Percentiles rank a stretch among this genome's conserved stretches.
These are phyloP conservation scores for Polyploca ridens DNA, from an alignment of 2,888 invertebrate genomes.

Conservation along the genomic window DNA sequence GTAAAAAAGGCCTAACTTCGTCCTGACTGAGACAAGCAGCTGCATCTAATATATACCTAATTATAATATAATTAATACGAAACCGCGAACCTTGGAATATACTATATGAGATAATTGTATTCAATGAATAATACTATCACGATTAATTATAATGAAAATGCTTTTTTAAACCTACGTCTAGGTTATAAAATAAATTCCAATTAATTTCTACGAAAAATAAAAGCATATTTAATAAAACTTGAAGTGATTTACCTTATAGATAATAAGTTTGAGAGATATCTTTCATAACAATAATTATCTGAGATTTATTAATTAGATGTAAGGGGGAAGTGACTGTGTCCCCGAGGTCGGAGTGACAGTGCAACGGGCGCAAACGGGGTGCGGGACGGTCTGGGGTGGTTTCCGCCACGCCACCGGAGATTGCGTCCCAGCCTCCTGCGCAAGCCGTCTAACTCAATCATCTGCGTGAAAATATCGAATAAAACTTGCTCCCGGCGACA, in stretches of 20 bases:
- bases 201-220: too few relatives aligned
- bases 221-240: neutral
- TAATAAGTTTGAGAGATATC: neutral
- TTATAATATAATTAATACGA: neutral
- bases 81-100: neutral
- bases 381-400: constrained; percentile 38
- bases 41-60: neutral
- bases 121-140: neutral
- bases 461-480: constrained; percentile 77
- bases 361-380: constrained; percentile 35
- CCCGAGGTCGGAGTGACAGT: constrained; percentile 39
- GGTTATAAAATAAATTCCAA: too few relatives aligned
- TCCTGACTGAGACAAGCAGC: neutral
- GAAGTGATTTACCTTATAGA: neutral
- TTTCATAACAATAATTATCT: constrained; percentile 36
- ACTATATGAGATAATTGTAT: neutral
- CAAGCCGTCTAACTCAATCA: constrained; percentile 79
- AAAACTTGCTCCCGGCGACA: constrained; percentile 66
- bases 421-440: constrained; percentile 78
- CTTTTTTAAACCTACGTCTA: neutral
- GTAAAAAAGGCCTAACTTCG: neutral
- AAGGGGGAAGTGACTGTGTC: constrained; percentile 31
- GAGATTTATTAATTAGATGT: constrained; percentile 50
- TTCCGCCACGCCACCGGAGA: constrained; percentile 74
- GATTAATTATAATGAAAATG: neutral